phyloP scores from a whole-genome alignment of 2,797 vertebrate species.

The Pseudomugil gertrudae region DNA sequence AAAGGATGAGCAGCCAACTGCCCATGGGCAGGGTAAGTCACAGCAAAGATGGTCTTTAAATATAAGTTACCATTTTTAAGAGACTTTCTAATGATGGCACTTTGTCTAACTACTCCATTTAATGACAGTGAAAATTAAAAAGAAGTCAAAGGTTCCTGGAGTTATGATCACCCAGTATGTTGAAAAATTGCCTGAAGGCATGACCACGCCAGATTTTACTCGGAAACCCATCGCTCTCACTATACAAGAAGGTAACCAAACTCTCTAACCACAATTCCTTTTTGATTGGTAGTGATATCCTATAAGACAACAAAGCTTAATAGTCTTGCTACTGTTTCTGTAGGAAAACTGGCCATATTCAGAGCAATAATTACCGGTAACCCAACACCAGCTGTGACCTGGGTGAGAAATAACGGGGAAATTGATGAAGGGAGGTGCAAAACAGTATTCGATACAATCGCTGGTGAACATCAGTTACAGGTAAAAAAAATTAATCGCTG shows the following conservation, averaged over 20 bases:
- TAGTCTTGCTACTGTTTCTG: not conserved
- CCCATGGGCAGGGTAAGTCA: constrained; percentile 78
- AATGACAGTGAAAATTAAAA: constrained; percentile 66
- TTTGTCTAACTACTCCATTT: not conserved
- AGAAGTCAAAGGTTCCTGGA: constrained; percentile 86
- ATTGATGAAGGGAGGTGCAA: constrained; percentile 77
- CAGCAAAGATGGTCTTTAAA: not conserved
- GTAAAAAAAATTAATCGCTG: no score
- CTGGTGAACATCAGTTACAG: constrained; percentile 85
- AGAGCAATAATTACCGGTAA: constrained; percentile 85
- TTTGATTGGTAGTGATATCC: not conserved
- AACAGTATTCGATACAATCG: constrained; percentile 36
- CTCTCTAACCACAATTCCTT: not conserved
- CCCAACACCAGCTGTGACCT: constrained; percentile 84
- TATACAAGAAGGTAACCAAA: constrained; percentile 86
- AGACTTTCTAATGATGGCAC: not conserved
- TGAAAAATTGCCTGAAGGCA: constrained; percentile 86
- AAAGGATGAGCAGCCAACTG: constrained; percentile 77
- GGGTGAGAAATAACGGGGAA: constrained; percentile 79
- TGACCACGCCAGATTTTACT: constrained; percentile 87
- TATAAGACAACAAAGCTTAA: not conserved
- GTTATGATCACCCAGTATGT: constrained; percentile 87
- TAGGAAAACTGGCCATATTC: constrained; percentile 90
- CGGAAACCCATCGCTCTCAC: constrained; percentile 89
- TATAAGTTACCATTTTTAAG: not conserved